These are phyloP conservation scores for Pedetes capensis DNA, from an alignment of 2,113 vertebrate species.

Conservation along the genomic window DNA sequence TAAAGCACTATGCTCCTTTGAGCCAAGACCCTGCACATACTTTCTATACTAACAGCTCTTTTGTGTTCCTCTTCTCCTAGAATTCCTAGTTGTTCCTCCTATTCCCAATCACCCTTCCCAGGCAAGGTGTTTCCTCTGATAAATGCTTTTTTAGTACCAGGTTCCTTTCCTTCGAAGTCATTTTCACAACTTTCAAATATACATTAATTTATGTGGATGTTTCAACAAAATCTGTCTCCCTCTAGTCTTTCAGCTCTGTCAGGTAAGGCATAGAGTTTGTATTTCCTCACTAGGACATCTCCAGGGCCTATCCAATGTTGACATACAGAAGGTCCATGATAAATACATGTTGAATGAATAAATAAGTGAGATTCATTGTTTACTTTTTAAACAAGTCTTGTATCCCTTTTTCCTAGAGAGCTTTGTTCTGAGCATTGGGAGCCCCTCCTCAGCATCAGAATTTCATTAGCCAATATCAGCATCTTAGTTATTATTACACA, in stretches of 20 bases:
- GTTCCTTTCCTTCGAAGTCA: not conserved
- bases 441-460: constrained; percentile 60
- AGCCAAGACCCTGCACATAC: not conserved
- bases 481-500: constrained; percentile 78
- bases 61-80: not conserved
- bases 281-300: constrained; percentile 25
- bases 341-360: constrained; percentile 31
- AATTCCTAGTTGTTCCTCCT: not conserved
- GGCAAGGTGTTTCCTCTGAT: not conserved
- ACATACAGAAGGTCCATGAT: not conserved
- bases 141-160: not conserved
- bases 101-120: not conserved
- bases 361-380: constrained; percentile 28
- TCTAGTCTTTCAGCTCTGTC: not conserved
- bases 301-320: not conserved
- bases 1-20: not conserved
- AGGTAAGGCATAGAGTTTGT: not conserved
- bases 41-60: not conserved
- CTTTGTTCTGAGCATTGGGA: constrained; percentile 29
- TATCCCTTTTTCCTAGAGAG: constrained; percentile 51
- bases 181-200: constrained; percentile 1
- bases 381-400: constrained; percentile 53
- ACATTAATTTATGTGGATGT: not conserved
- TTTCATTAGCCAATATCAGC: constrained; percentile 69
- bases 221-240: constrained; percentile 40